Evolutionary conservation across 2,113 vertebrate species (phyloP).

Genomic region (Tyrannus savana): DNA sequence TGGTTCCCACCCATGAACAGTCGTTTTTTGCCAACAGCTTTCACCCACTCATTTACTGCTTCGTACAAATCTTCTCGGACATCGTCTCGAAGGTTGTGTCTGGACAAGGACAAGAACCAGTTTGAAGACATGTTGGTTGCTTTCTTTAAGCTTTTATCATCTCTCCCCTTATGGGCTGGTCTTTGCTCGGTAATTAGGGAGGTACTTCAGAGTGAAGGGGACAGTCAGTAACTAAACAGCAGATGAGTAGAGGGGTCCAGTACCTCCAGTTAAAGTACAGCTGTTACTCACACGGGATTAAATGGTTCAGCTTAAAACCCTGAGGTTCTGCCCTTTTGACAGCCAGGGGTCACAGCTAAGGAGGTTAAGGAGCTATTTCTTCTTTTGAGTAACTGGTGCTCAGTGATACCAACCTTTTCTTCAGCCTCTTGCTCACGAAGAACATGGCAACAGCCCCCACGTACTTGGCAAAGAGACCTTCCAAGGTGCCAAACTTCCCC

Average conservation of each 20-base stretch:
- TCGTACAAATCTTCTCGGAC: conserved; percentile 92
- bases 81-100: conserved; percentile 88
- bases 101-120: conserved; percentile 37
- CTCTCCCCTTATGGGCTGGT: not conserved
- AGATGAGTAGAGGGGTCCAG: not conserved
- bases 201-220: not conserved
- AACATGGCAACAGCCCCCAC: conserved; percentile 93
- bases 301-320: not conserved
- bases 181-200: not conserved
- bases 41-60: conserved; percentile 89
- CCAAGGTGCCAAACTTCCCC: conserved; percentile 88
- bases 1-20: conserved; percentile 90
- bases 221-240: not conserved
- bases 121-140: not conserved
- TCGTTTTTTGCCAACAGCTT: conserved; percentile 87
- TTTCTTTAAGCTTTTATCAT: not conserved
- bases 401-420: conserved; percentile 81
- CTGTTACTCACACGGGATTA: not conserved
- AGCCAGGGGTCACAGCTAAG: not conserved
- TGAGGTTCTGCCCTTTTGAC: not conserved
- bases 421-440: conserved; percentile 89
- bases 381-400: not conserved
- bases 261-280: not conserved
- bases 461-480: conserved; percentile 93
- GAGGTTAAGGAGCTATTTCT: not conserved